phyloP scores from a whole-genome alignment of 1,140 invertebrate genomes.

The Thaumetopoea pityocampa region DNA sequence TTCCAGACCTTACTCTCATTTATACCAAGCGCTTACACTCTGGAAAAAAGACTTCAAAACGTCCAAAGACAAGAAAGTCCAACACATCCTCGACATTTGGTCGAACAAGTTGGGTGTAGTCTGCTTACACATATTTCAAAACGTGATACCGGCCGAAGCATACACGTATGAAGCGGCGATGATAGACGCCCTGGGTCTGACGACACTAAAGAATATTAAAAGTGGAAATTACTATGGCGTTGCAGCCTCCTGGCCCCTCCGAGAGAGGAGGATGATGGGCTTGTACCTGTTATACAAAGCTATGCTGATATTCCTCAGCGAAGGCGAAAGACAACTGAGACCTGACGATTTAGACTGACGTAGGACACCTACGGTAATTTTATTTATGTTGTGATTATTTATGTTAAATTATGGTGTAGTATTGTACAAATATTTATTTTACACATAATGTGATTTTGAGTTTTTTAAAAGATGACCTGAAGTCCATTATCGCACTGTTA shows the following conservation, averaged over 20 bases:
- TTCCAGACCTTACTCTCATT: conserved; percentile 90
- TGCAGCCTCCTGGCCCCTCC: conserved; percentile 82
- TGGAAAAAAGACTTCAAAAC: conserved; percentile 71
- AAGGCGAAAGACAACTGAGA: conserved; percentile 88
- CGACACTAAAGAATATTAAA: conserved; percentile 88
- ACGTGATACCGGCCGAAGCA: conserved; percentile 93
- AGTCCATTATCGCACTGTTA: too few relatives aligned
- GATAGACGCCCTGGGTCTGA: conserved; percentile 89
- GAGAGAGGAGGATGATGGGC: conserved; percentile 85
- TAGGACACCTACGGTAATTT: conserved; percentile 8
- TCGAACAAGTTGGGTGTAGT: conserved; percentile 87
- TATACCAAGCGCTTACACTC: conserved; percentile 88
- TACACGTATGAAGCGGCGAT: conserved; percentile 95
- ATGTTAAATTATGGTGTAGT: conserved; percentile 8
- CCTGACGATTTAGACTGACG: conserved; percentile 79
- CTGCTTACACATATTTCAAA: conserved; percentile 94
- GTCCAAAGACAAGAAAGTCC: conserved; percentile 80
- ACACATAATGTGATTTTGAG: conserved; percentile 3
- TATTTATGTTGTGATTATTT: conserved; percentile 19
- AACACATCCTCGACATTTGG: conserved; percentile 93
- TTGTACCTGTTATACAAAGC: conserved; percentile 90
- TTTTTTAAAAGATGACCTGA: too few relatives aligned
- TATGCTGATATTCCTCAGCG: conserved; percentile 88
- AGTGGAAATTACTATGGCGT: conserved; percentile 90
- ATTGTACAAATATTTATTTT: conserved; percentile 21